Conservation (phyloP, 2,797 vertebrate genomes). For the Sciaenops ocellatus region DNA sequence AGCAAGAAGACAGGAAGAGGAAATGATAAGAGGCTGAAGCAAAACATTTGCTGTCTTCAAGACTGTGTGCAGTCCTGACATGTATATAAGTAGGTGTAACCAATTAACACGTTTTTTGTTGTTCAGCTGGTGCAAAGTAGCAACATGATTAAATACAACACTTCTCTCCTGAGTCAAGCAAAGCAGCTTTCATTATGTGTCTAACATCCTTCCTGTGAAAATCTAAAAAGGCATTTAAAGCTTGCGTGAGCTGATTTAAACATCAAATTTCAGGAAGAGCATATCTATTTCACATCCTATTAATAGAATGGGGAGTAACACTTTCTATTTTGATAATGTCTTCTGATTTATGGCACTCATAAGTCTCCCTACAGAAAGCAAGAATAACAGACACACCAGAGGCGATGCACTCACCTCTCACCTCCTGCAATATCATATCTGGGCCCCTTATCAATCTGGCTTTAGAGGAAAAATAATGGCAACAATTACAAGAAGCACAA, state of each 20-base stretch:
- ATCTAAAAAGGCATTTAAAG: constrained; percentile 33
- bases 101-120: constrained; percentile 20
- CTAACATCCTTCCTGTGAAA: constrained; percentile 35
- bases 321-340: constrained; percentile 20
- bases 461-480: constrained; percentile 85
- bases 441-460: constrained; percentile 86
- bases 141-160: constrained; percentile 51
- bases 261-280: constrained; percentile 22
- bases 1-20: constrained; percentile 28
- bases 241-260: constrained; percentile 39
- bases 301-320: constrained; percentile 25
- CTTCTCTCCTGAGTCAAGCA: constrained; percentile 45
- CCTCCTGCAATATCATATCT: constrained; percentile 86
- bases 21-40: constrained; percentile 37
- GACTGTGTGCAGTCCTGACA: constrained; percentile 21
- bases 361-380: constrained; percentile 62
- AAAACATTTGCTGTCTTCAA: constrained; percentile 25
- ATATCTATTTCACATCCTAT: constrained; percentile 30
- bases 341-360: constrained; percentile 49
- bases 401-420: constrained; percentile 84
- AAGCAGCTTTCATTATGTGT: constrained; percentile 46
- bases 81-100: constrained; percentile 28
- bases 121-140: constrained; percentile 50
- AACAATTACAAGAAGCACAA: constrained; percentile 82
- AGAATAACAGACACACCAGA: constrained; percentile 74